phyloP scores from a whole-genome alignment of 2,113 vertebrate genomes.

The Mormyrus lacerda region DNA sequence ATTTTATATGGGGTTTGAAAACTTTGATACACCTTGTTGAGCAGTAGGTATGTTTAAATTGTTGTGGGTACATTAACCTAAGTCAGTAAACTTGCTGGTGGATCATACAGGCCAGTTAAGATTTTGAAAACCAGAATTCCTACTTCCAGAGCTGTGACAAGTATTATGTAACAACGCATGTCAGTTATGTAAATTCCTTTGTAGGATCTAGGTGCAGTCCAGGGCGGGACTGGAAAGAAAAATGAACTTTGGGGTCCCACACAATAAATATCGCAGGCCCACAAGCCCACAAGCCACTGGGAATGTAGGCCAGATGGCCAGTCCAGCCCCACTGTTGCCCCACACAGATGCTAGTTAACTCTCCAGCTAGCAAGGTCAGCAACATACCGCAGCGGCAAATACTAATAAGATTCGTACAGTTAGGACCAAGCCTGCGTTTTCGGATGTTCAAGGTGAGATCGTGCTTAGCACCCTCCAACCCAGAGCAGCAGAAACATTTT shows the following conservation, averaged over 20 bases:
- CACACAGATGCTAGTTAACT: neutral
- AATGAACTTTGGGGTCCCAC: neutral
- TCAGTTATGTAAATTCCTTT: neutral
- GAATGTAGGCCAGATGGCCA: neutral
- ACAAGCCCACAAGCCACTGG: neutral
- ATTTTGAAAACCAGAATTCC: neutral
- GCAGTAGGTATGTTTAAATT: neutral
- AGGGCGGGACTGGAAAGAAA: neutral
- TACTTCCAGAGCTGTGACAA: neutral
- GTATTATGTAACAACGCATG: neutral
- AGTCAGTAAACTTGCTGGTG: neutral
- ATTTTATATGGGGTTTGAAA: neutral
- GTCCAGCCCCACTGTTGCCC: neutral
- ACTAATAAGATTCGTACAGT: neutral
- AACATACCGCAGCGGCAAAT: neutral
- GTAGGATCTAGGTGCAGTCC: neutral
- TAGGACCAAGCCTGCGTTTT: neutral
- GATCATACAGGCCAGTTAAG: neutral
- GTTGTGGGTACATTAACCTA: neutral
- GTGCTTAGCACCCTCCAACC: neutral
- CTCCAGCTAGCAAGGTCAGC: neutral
- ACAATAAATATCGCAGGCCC: neutral
- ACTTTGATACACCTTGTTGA: neutral
- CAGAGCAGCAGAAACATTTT: neutral
- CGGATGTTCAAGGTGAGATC: neutral